Evolutionary conservation across 2,113 vertebrate species (phyloP).

Genomic region (Serilophus lunatus): DNA sequence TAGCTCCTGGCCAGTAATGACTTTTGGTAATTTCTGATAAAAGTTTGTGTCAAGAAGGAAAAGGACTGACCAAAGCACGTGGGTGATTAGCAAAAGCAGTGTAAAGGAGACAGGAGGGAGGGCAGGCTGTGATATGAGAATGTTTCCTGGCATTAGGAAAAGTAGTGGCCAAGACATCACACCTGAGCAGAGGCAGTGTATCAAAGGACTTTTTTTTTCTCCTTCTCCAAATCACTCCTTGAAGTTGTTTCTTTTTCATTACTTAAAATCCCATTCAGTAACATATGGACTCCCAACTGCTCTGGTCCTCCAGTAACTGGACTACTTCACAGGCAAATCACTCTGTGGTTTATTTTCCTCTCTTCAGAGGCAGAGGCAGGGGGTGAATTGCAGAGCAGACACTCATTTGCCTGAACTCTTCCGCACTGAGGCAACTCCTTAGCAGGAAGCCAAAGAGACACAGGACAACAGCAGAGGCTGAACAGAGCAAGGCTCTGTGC

Average conservation of each 20-base stretch:
- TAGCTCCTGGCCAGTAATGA: neutral
- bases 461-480: neutral
- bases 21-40: neutral
- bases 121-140: neutral
- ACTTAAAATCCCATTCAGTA: neutral
- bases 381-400: neutral
- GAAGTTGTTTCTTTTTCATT: neutral
- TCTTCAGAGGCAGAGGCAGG: neutral
- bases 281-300: neutral
- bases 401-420: neutral
- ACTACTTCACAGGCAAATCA: neutral
- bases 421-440: neutral
- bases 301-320: neutral
- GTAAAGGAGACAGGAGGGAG: neutral
- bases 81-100: neutral
- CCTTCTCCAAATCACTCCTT: neutral
- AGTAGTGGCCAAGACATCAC: neutral
- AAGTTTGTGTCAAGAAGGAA: neutral
- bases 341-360: neutral
- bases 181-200: neutral
- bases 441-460: slow-evolving; percentile 10
- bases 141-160: neutral
- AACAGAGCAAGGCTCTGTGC: neutral
- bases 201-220: neutral
- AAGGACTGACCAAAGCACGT: neutral